Evolutionary conservation across 2,888 invertebrate species (phyloP).

Genomic region (Neuroscelio doddi): DNA sequence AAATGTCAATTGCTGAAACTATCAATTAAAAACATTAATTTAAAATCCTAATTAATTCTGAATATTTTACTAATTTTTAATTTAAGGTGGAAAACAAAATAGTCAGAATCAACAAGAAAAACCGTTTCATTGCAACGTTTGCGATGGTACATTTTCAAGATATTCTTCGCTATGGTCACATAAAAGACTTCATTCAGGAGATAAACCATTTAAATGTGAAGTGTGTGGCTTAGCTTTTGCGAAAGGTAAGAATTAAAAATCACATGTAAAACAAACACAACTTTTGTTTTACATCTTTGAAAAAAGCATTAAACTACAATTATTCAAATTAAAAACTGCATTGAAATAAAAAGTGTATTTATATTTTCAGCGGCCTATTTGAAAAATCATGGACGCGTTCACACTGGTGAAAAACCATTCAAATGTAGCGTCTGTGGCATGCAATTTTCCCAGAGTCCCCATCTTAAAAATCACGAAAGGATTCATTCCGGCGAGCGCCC

Average conservation of each 20-base stretch:
- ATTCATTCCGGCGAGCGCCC: conserved; percentile 92
- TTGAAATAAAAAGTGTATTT: too few species aligned
- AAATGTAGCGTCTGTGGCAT: conserved; percentile 91
- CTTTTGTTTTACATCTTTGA: too few species aligned
- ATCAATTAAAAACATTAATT: too few species aligned
- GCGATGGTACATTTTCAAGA: conserved; percentile 85
- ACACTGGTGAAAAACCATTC: conserved; percentile 80
- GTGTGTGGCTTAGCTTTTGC: conserved; percentile 91
- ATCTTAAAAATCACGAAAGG: conserved; percentile 90
- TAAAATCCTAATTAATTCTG: too few species aligned
- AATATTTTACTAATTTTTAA: conserved; percentile 25
- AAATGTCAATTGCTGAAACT: too few species aligned
- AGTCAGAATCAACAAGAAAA: conserved; percentile 78
- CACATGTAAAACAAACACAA: conserved; percentile 51
- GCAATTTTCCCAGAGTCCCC: conserved; percentile 92
- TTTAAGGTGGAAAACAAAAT: conserved; percentile 71
- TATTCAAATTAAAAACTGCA: too few species aligned
- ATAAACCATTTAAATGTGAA: conserved; percentile 90
- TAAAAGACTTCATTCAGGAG: conserved; percentile 87
- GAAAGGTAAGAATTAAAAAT: conserved; percentile 74
- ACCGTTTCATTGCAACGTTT: conserved; percentile 91
- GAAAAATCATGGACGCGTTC: conserved; percentile 90
- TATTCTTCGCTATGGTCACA: conserved; percentile 93
- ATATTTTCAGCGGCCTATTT: conserved; percentile 80
- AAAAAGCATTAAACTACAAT: too few species aligned